Conservation (phyloP, 2,797 vertebrate species). For the Sparus aurata region DNA sequence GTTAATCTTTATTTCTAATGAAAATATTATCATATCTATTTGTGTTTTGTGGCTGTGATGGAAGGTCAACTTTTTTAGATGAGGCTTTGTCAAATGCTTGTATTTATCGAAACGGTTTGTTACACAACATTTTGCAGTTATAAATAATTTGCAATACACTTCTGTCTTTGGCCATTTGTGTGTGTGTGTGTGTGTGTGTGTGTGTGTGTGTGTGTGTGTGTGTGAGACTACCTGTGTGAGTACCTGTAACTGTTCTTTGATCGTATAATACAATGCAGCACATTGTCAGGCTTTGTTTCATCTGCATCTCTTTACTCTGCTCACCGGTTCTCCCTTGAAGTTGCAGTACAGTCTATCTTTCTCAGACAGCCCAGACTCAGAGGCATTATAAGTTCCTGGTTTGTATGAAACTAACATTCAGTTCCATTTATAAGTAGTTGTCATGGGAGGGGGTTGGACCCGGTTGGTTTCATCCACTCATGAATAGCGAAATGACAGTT, state of each 20-base stretch:
- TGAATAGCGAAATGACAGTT: too few relatives aligned
- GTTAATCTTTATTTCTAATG: slow-evolving; percentile 46
- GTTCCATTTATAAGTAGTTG: background rate
- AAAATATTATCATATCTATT: slow-evolving; percentile 60
- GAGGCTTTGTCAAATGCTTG: slow-evolving; percentile 85
- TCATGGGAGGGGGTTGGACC: too few relatives aligned
- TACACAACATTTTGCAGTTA: slow-evolving; percentile 85
- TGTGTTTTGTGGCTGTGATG: slow-evolving; percentile 73
- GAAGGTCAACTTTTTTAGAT: slow-evolving; percentile 74
- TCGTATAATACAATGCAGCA: background rate
- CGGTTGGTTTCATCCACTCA: too few relatives aligned
- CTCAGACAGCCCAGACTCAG: background rate
- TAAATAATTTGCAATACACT: slow-evolving; percentile 76
- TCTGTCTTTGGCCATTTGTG: slow-evolving; percentile 19
- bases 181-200: background rate
- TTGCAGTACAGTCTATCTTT: background rate
- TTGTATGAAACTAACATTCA: background rate
- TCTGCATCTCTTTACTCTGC: background rate
- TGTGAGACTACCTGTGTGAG: background rate
- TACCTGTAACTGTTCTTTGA: background rate
- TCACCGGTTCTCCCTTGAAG: background rate
- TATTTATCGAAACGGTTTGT: slow-evolving; percentile 87
- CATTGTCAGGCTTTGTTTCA: background rate
- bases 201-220: slow-evolving; percentile 15
- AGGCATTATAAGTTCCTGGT: too few relatives aligned